Conservation (phyloP, 2,797 vertebrate genomes). For the Chloroceryle amazona region DNA sequence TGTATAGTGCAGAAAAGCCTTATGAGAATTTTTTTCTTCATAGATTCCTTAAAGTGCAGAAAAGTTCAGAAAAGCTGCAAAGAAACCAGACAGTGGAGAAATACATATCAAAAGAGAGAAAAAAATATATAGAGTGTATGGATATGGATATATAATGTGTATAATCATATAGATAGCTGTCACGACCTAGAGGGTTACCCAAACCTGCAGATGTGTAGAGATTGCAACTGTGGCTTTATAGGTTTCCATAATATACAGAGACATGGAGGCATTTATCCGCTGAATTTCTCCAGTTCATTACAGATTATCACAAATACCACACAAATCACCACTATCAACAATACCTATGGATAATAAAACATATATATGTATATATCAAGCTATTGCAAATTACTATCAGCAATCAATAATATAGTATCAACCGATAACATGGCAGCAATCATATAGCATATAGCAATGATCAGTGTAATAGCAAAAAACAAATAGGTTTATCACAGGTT, state of each 20-base stretch:
- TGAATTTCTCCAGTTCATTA: neutral
- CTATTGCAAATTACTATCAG: neutral
- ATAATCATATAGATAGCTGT: neutral
- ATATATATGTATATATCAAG: neutral
- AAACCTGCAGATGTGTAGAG: fast-evolving
- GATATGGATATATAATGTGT: neutral
- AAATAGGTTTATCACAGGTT: neutral
- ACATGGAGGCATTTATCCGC: neutral
- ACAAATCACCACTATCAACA: neutral
- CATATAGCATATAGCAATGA: neutral
- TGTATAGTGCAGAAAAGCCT: neutral
- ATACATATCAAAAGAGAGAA: neutral
- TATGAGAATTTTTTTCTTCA: neutral
- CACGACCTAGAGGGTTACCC: neutral
- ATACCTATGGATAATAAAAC: neutral
- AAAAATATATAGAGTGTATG: neutral
- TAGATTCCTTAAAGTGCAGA: neutral
- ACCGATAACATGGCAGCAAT: neutral
- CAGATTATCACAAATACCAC: neutral
- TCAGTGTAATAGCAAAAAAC: neutral
- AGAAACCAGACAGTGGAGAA: neutral
- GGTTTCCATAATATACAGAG: neutral
- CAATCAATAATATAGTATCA: neutral
- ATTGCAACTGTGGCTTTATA: fast-evolving
- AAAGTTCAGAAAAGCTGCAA: neutral